Percentiles rank a stretch among this genome's conserved stretches.
Evolutionary conservation across 2,888 invertebrate genomes (phyloP).

Genomic region (Melieria omissa): DNA sequence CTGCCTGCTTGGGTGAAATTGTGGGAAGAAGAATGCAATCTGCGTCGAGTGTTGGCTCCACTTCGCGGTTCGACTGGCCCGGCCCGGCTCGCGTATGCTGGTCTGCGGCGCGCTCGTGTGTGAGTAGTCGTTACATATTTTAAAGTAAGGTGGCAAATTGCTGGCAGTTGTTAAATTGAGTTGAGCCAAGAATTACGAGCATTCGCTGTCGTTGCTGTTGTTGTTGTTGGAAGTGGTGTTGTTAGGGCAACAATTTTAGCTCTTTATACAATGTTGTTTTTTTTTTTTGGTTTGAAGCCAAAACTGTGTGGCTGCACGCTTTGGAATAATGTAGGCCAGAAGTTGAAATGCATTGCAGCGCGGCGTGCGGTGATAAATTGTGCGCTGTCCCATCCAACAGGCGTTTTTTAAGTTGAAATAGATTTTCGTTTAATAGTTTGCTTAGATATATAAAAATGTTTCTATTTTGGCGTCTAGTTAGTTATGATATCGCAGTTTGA

Average conservation of each 20-base stretch:
- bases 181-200: too few species aligned
- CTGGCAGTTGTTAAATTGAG: constrained; percentile 48
- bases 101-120: constrained; percentile 49
- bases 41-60: constrained; percentile 40
- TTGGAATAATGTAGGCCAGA: not conserved
- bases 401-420: too few species aligned
- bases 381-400: too few species aligned
- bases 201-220: not conserved
- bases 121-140: constrained; percentile 51
- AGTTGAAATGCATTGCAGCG: not conserved
- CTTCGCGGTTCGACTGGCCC: constrained; percentile 2
- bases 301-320: not conserved
- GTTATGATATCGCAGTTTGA: too few species aligned
- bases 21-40: constrained; percentile 24
- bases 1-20: constrained; percentile 46
- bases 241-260: too few species aligned
- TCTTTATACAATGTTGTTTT: not conserved
- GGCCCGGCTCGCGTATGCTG: too few species aligned
- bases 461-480: too few species aligned
- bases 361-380: not conserved
- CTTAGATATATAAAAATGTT: too few species aligned
- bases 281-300: not conserved
- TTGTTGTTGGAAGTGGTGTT: not conserved
- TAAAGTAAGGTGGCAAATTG: constrained; percentile 56
- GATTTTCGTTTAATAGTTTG: too few species aligned